A percentile compares a stretch with the other conserved stretches of the same genome.
Evolutionary conservation across 2,888 invertebrate species (phyloP).

Genomic region (Minunthozetes semirufus): DNA sequence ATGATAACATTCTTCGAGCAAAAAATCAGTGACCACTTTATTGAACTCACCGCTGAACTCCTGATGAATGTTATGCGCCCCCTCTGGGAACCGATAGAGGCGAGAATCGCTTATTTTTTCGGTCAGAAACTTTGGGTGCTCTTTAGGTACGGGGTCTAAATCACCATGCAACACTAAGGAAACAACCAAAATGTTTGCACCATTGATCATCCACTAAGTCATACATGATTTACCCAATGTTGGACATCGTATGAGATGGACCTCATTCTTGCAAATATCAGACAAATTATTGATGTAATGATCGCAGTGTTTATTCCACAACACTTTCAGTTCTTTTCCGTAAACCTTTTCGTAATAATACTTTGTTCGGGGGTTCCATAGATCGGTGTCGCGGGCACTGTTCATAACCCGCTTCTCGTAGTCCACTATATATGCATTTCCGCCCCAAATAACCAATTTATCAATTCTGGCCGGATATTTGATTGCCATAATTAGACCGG

Average conservation of each 20-base stretch:
- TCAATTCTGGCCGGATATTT: conserved; percentile 45
- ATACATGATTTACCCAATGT: neutral
- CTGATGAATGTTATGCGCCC: conserved; percentile 29
- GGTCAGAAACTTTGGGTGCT: neutral
- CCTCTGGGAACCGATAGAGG: neutral
- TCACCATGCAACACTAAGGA: neutral
- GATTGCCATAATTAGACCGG: conserved; percentile 47
- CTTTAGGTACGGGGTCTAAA: neutral
- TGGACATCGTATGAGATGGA: neutral
- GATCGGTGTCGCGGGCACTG: neutral
- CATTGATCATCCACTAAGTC: neutral
- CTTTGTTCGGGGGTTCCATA: conserved; percentile 15
- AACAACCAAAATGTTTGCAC: neutral
- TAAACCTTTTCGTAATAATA: conserved; percentile 6
- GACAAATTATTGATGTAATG: conserved; percentile 15
- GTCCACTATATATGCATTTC: neutral
- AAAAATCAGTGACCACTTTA: conserved; percentile 27
- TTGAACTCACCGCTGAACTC: conserved; percentile 25
- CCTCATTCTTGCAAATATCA: conserved; percentile 3
- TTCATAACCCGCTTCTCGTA: neutral
- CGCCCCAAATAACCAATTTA: conserved; percentile 42
- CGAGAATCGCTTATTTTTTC: conserved; percentile 11
- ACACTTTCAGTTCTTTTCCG: conserved; percentile 12
- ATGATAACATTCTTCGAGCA: conserved; percentile 13
- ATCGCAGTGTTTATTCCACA: conserved; percentile 27